Conservation (phyloP, 1,140 invertebrate genomes). For the Listronotus bonariensis region DNA sequence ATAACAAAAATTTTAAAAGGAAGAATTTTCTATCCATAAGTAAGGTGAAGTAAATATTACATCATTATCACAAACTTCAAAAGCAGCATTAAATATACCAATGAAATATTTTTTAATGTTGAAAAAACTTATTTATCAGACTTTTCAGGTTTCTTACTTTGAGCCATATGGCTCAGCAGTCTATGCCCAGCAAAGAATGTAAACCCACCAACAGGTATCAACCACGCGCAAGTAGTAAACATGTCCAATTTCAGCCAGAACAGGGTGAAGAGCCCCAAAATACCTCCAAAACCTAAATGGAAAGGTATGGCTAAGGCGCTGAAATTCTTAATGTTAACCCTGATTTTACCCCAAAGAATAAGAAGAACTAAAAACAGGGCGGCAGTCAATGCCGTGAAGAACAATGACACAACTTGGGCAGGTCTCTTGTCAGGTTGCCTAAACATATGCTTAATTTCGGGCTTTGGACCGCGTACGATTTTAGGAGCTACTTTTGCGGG, state of each 20-base stretch:
- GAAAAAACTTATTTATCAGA: slow-evolving; percentile 25
- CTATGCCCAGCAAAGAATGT: slow-evolving; percentile 94
- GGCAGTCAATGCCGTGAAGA: slow-evolving; percentile 85
- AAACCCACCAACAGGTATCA: slow-evolving; percentile 78
- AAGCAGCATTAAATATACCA: too few relatives aligned
- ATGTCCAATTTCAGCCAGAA: slow-evolving; percentile 94
- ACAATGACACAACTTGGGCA: slow-evolving; percentile 81
- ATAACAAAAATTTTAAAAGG: too few relatives aligned
- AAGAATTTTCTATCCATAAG: too few relatives aligned
- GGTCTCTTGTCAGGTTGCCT: slow-evolving; percentile 90
- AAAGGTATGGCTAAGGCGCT: slow-evolving; percentile 82
- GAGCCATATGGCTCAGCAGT: slow-evolving; percentile 76
- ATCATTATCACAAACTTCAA: too few relatives aligned
- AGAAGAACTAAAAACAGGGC: slow-evolving; percentile 84
- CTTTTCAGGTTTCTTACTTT: slow-evolving; percentile 43
- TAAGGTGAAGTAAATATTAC: too few relatives aligned
- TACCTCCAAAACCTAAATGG: slow-evolving; percentile 80
- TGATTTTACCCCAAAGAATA: slow-evolving; percentile 84
- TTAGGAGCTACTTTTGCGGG: slow-evolving; percentile 50
- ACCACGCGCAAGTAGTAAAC: slow-evolving; percentile 93
- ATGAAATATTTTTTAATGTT: too few relatives aligned
- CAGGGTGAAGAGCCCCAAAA: slow-evolving; percentile 83
- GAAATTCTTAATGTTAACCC: slow-evolving; percentile 88
- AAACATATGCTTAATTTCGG: slow-evolving; percentile 93
- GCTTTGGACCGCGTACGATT: slow-evolving; percentile 64